Evolutionary conservation across 2,113 vertebrate species (phyloP), one percentile per base, ranked within the genome.

Genomic region (Platysternon megacephalum): DNA sequence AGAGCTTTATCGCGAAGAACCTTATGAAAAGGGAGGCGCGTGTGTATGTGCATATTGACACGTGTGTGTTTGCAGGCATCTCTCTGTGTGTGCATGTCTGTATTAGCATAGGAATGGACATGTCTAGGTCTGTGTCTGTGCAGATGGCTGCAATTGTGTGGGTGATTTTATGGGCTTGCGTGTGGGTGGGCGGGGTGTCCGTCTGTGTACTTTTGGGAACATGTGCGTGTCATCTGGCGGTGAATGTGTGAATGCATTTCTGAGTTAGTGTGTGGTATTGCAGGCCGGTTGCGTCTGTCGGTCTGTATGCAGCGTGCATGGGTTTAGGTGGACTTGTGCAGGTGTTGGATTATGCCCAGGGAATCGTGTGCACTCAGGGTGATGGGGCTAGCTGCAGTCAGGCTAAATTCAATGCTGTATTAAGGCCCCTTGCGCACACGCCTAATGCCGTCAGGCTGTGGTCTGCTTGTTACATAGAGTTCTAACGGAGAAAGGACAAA

Each of bases 381-480:
- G 17, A 12, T 44, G 24, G 24, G 21, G 3, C 5, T 19, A 51
- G 1, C 2, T 35, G 11, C 3, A 51, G 46, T 35, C 5, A 11
- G 35, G 22, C 22, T 55, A 21, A 3, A 24, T 42, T 3, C 4
- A 0, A 26, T 0, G 6, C 1, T 0, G 19, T 5, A 3, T 32
- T 28, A 0, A 0, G 58, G 58, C 32, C 74, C 51, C 17, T 5
- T 0, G 44, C 2, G 29, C 0, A 11, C n/a, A 78, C 1, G 6
- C 5, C n/a, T 55, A 1, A 0, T 0, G 4, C 61, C 29, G 0
- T 39, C 1, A 2, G 68, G 68, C 53, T 0, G 0, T 5, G 42
- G 48, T 24, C 24, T 55, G 39, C 29, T 26, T 14, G 8, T 16
- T 55, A 28, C 58, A 74, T 29, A 17, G 52, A 68, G 44, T 28